These are phyloP conservation scores for Bos javanicus DNA, from an alignment of 2,113 vertebrate genomes.

Conservation along the genomic window DNA sequence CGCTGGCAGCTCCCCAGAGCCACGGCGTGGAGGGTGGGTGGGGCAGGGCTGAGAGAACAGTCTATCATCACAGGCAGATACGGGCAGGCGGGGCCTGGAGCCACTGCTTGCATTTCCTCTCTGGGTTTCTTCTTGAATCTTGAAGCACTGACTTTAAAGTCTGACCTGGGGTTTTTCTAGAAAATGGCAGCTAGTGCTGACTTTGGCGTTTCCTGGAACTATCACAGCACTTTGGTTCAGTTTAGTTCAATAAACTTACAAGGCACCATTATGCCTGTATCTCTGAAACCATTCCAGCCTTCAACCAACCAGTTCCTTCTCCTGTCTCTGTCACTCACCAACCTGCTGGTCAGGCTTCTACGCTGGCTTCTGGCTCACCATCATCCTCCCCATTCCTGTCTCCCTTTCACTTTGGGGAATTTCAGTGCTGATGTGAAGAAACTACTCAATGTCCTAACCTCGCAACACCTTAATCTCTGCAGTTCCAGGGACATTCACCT, in stretches of 20 bases:
- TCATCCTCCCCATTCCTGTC: background rate
- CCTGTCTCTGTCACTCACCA: background rate
- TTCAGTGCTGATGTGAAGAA: background rate
- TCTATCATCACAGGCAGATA: background rate
- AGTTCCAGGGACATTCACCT: background rate
- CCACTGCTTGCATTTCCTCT: background rate
- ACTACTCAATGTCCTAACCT: background rate
- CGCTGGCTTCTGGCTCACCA: background rate
- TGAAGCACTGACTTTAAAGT: background rate
- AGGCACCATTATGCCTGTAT: background rate
- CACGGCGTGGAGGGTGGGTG: background rate
- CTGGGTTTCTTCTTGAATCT: background rate
- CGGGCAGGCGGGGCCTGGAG: background rate
- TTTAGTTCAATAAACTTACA: background rate
- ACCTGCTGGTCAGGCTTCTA: background rate
- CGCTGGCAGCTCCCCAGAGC: background rate
- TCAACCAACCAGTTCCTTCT: background rate
- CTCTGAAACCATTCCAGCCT: background rate
- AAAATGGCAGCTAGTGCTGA: constrained; percentile 40
- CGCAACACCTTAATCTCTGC: background rate
- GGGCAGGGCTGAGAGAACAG: background rate
- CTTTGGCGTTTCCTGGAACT: constrained; percentile 19
- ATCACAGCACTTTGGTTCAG: background rate
- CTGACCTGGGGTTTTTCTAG: background rate
- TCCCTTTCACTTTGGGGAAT: background rate